Evolutionary conservation across 35 echinoderm and acorn worm genomes (phyloP), one percentile per base, ranked within the genome.

Genomic region (Patiria miniata): DNA sequence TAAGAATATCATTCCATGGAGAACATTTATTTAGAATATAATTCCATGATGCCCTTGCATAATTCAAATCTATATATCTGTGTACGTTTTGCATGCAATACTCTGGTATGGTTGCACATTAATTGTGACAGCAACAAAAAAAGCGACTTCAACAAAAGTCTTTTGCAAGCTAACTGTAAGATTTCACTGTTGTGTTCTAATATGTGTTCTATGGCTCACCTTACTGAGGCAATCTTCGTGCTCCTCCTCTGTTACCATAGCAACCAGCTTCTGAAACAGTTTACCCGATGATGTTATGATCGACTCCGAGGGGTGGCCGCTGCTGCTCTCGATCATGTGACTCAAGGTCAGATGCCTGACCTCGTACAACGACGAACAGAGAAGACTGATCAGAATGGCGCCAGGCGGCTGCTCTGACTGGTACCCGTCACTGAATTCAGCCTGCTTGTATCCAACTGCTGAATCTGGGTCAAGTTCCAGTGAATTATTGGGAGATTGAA

Each of bases 201-300:
- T n/a, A n/a, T n/a, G n/a, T n/a, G n/a, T n/a, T n/a, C n/a, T n/a
- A n/a, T n/a, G n/a, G n/a, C n/a, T n/a, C n/a, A 87, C 85, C 50
- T 54, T 53, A 19, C 44, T 16, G 44, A 87, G 69, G 37, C 85
- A 87, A 36, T 79, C n/a, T 32, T 78, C 51, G 21, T 87, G 51
- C 14, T 79, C n/a, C 53, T 87, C 85, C 16, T 79, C 37, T 12
- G 53, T 28, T 47, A 87, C 51, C 85, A 87, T 87, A 36, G 50
- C 69, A 53, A 79, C 59, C 32, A 87, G 44, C 21, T 22, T 29
- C 6, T 78, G 7, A 29, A 51, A 52, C 42, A 87, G 77, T 78
- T 30, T 18, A 51, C 85, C 8, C 1, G 40, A 36, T 51, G 50
- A 78, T 39, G 26, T 34, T 26, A 78, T 32, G 32, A 51, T 68